These are phyloP conservation scores for Drosophila bifasciata DNA, from an alignment of 1,140 invertebrate genomes.

Conservation along the genomic window DNA sequence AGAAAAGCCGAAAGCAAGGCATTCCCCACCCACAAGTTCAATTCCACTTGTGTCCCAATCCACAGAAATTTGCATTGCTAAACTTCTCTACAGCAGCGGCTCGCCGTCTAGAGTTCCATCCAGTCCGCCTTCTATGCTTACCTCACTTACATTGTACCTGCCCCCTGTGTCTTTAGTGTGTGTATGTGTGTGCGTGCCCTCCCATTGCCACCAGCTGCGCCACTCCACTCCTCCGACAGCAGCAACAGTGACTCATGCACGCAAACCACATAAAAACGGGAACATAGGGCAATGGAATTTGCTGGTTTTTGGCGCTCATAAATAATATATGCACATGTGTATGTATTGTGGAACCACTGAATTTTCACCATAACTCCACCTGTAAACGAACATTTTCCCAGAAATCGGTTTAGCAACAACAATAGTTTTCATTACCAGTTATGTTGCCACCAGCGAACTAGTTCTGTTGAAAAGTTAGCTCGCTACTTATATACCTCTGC, in stretches of 20 bases:
- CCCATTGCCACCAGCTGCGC: constrained; percentile 50
- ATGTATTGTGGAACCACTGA: constrained; percentile 16
- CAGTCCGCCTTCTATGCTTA: constrained; percentile 52
- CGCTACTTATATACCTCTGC: no score
- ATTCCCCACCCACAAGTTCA: constrained; percentile 39
- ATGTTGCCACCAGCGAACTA: neutral
- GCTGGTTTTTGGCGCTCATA: constrained; percentile 39
- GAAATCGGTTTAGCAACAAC: constrained; percentile 39
- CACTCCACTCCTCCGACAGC: constrained; percentile 5
- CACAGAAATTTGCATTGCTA: constrained; percentile 37
- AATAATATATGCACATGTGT: constrained; percentile 14
- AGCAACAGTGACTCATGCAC: constrained; percentile 65
- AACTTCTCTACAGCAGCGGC: constrained; percentile 18
- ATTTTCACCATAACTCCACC: constrained; percentile 25
- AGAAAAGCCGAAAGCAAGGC: constrained; percentile 22
- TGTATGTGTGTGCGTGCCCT: constrained; percentile 25
- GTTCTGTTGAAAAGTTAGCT: no score
- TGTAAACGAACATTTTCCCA: constrained; percentile 39
- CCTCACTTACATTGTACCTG: constrained; percentile 40
- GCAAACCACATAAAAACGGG: constrained; percentile 59
- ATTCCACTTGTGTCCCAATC: constrained; percentile 19
- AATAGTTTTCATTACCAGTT: constrained; percentile 20
- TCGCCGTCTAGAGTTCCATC: constrained; percentile 38
- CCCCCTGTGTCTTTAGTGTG: no score
- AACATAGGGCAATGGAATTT: constrained; percentile 53